These are phyloP conservation scores for Sinella curviseta DNA, from an alignment of 1,140 invertebrate species.

Conservation along the genomic window DNA sequence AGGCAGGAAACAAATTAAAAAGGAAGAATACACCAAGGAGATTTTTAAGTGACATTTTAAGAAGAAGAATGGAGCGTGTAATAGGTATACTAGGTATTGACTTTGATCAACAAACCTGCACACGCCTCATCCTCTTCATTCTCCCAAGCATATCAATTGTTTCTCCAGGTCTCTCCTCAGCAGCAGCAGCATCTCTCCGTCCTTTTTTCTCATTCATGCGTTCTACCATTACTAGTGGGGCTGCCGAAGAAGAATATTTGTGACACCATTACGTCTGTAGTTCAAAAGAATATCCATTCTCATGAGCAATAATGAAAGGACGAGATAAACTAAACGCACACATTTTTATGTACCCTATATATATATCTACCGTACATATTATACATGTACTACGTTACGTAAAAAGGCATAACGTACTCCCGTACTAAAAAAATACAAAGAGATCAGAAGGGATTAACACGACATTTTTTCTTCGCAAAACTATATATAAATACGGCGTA, in stretches of 20 bases:
- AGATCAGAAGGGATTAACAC: slow-evolving; percentile 19
- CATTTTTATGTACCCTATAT: too few species aligned
- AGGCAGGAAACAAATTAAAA: not conserved
- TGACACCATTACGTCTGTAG: too few species aligned
- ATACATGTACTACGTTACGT: too few species aligned
- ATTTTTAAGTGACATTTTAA: not conserved
- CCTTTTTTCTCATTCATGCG: not conserved
- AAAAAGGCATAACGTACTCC: too few species aligned
- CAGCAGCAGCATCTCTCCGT: not conserved
- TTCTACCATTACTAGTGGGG: too few species aligned
- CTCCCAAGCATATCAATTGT: not conserved
- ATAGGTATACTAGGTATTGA: not conserved
- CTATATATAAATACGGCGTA: slow-evolving; percentile 28
- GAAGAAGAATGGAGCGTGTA: not conserved
- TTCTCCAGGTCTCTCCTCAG: too few species aligned
- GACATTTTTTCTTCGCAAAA: not conserved
- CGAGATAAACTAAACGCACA: too few species aligned
- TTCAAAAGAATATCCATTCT: too few species aligned
- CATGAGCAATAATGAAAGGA: slow-evolving; percentile 6
- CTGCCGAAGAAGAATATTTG: too few species aligned
- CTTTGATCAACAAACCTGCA: too few species aligned
- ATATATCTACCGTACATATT: too few species aligned
- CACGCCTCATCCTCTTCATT: not conserved
- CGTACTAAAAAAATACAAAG: not conserved
- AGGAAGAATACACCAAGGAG: not conserved